phyloP scores from a whole-genome alignment of 2,113 vertebrate genomes.

The Aptenodytes forsteri region DNA sequence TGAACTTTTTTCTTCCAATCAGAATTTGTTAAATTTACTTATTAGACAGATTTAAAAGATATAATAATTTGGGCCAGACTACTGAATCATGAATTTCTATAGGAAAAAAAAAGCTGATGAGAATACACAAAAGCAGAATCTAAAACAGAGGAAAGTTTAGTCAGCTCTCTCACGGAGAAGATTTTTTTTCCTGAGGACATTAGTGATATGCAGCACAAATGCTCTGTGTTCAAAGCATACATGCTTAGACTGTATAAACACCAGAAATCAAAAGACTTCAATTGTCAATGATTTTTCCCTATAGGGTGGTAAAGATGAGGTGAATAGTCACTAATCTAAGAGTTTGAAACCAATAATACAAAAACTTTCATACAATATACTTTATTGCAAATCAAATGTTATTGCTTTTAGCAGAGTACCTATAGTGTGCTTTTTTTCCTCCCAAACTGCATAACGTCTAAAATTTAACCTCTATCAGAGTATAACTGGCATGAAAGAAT shows the following conservation, averaged over 20 bases:
- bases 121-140: not conserved
- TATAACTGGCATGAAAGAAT: not conserved
- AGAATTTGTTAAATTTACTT: not conserved
- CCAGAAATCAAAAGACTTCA: constrained; percentile 44
- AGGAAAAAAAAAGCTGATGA: not conserved
- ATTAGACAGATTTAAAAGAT: not conserved
- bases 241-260: constrained; percentile 22
- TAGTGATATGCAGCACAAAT: not conserved
- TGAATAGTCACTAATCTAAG: constrained; percentile 20
- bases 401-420: constrained; percentile 1
- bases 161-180: not conserved
- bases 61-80: accelerated
- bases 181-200: not conserved
- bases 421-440: not conserved
- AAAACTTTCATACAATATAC: not conserved
- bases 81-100: not conserved
- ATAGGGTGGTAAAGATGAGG: not conserved
- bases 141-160: not conserved
- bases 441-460: not conserved
- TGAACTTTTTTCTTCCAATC: not conserved
- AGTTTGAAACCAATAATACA: constrained; percentile 18
- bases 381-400: constrained; percentile 35
- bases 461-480: constrained; percentile 7
- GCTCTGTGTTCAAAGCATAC: not conserved
- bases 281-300: constrained; percentile 19